These are phyloP conservation scores for Microhierax caerulescens DNA, from an alignment of 2,797 vertebrate species.

Conservation along the genomic window DNA sequence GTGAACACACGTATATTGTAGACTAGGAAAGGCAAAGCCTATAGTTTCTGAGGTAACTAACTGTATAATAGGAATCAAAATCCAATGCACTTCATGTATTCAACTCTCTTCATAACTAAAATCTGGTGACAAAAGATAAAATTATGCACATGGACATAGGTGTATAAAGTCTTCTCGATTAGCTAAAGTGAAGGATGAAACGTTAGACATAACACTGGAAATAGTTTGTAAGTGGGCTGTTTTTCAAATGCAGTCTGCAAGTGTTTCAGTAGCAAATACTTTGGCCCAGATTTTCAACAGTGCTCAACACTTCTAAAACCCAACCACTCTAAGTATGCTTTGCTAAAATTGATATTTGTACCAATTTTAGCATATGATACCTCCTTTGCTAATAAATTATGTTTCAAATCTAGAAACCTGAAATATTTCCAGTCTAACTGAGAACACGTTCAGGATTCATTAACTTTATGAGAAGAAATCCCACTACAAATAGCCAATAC, in stretches of 20 bases:
- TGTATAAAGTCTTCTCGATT: fast-evolving
- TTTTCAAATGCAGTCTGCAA: background rate
- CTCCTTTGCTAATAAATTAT: background rate
- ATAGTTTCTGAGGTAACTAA: background rate
- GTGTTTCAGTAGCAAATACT: background rate
- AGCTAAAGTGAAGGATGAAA: background rate
- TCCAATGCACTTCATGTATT: fast-evolving
- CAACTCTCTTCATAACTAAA: background rate
- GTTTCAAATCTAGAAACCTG: background rate
- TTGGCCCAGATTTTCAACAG: background rate
- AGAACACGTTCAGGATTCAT: background rate
- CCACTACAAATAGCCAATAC: background rate
- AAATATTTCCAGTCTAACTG: background rate
- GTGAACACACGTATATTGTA: background rate
- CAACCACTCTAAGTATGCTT: fast-evolving
- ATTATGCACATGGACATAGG: background rate
- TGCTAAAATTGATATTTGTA: background rate
- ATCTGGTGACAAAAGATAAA: background rate
- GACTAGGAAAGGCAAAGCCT: background rate
- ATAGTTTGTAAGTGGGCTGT: background rate
- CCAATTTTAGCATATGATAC: background rate
- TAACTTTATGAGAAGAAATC: background rate
- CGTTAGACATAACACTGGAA: background rate
- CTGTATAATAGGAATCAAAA: background rate
- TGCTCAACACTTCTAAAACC: background rate